Evolutionary conservation across 1,140 invertebrate genomes (phyloP), one percentile per base, ranked within the genome.

Genomic region (Lethrus apterus): DNA sequence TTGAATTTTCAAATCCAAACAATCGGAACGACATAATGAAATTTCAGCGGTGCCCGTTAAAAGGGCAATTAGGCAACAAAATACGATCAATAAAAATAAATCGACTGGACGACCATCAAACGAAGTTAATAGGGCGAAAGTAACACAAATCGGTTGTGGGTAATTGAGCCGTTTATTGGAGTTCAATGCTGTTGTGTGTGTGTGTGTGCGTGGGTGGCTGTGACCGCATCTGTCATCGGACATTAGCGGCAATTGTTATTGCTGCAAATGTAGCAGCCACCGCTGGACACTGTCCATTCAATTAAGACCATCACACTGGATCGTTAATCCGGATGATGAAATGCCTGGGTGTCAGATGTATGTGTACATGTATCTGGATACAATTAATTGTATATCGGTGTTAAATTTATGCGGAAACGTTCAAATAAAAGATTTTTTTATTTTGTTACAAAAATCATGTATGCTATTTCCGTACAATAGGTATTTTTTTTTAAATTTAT

Each of bases 161-260:
- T 55, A 55, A 55, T 55, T 46, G 54, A 23, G 17, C 47, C 42
- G 48, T 52, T 55, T 52, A 55, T 52, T 51, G 51, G 18, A 24
- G 26, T 5, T 18, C 15, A 4, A 21, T 33, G 26, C n/a, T n/a
- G n/a, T n/a, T n/a, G n/a, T n/a, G n/a, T n/a, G n/a, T n/a, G n/a
- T 26, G 32, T 15, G 35, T 50, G 35, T 5, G 38, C 38, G 54
- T 55, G 54, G 54, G 54, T 52, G 54, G 54, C 11, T 55, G 50
- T 32, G 31, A 50, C 52, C 50, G 43, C 54, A 55, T 55, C 54
- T 55, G 54, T 55, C 50, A 55, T 52, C 47, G 46, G 35, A 51
- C 41, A 48, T 55, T 55, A 55, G 44, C 32, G 38, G 23, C 50
- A 32, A 51, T 54, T 54, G 48, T 54, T 47, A 47, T 50, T 50